Percentiles rank a stretch among this genome's conserved stretches.
These are phyloP conservation scores for Fopius arisanus DNA, from an alignment of 1,140 invertebrate species.

Conservation along the genomic window DNA sequence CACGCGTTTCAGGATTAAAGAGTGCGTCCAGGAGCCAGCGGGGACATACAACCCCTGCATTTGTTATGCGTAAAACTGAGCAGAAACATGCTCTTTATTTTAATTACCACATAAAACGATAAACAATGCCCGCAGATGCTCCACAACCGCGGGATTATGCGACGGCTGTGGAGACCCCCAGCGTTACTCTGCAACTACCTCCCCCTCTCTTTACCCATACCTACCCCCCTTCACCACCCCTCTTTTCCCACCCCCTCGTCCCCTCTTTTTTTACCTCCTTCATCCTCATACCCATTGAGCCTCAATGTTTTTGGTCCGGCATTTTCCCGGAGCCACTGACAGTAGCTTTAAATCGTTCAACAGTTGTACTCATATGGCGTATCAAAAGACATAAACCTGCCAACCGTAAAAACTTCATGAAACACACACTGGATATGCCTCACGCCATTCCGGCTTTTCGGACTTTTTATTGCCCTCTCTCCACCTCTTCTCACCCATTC, in stretches of 20 bases:
- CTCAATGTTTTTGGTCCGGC: not conserved
- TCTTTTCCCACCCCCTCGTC: not conserved
- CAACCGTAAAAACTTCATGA: constrained; percentile 45
- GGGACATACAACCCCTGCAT: not conserved
- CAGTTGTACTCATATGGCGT: constrained; percentile 53
- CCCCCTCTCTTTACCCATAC: not conserved
- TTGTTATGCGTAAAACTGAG: constrained; percentile 12
- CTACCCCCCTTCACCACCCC: not conserved
- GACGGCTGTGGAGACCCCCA: not conserved
- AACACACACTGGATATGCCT: constrained; percentile 9
- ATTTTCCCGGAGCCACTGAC: not conserved
- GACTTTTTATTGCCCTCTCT: not conserved
- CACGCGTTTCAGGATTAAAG: not conserved
- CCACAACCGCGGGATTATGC: constrained; percentile 32
- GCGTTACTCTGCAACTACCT: not conserved
- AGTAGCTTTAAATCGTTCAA: constrained; percentile 46
- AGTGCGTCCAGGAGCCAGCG: not conserved
- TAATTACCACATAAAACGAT: constrained; percentile 55
- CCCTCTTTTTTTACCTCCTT: not conserved
- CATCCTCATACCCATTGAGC: constrained; percentile 1
- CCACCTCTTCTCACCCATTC: not conserved
- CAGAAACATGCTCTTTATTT: constrained; percentile 50
- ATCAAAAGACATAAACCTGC: constrained; percentile 47
- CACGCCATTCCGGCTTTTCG: constrained; percentile 1
- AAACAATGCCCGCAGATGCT: constrained; percentile 49